phyloP scores from a whole-genome alignment of 2,888 invertebrate genomes.

The Pammene aurita region DNA sequence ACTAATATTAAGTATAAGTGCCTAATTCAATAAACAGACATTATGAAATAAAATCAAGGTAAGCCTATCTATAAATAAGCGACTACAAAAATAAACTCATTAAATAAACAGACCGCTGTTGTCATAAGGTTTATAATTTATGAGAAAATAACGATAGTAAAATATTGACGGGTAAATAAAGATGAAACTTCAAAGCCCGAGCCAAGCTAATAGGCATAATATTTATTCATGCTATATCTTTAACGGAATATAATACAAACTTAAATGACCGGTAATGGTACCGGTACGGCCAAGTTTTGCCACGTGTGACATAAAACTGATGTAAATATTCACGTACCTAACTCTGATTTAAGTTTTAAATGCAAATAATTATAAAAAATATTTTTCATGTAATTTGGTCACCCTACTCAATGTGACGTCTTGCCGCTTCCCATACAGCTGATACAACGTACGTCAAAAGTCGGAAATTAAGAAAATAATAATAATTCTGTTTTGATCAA shows the following conservation, averaged over 20 bases:
- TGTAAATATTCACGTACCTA: background rate
- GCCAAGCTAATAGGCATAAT: background rate
- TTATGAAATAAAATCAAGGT: background rate
- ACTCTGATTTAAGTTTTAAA: background rate
- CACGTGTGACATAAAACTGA: background rate
- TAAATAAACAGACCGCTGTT: slow-evolving; percentile 8
- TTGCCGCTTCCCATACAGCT: no score
- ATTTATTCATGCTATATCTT: slow-evolving; percentile 10
- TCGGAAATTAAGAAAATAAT: no score
- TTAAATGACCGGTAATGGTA: background rate
- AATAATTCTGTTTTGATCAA: no score
- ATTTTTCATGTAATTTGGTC: no score
- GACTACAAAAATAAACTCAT: slow-evolving; percentile 4
- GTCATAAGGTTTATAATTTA: slow-evolving; percentile 23
- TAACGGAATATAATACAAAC: background rate
- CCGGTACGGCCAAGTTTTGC: background rate
- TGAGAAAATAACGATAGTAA: slow-evolving; percentile 14
- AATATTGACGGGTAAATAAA: slow-evolving; percentile 26
- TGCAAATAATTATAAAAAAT: no score
- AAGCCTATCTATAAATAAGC: slow-evolving; percentile 4
- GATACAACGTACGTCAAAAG: no score
- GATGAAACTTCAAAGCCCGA: slow-evolving; percentile 19
- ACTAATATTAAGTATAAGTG: no score
- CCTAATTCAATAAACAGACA: background rate
- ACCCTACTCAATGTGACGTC: no score